Conservation (phyloP, 2,888 invertebrate genomes). For the Drosophila quinaria region DNA sequence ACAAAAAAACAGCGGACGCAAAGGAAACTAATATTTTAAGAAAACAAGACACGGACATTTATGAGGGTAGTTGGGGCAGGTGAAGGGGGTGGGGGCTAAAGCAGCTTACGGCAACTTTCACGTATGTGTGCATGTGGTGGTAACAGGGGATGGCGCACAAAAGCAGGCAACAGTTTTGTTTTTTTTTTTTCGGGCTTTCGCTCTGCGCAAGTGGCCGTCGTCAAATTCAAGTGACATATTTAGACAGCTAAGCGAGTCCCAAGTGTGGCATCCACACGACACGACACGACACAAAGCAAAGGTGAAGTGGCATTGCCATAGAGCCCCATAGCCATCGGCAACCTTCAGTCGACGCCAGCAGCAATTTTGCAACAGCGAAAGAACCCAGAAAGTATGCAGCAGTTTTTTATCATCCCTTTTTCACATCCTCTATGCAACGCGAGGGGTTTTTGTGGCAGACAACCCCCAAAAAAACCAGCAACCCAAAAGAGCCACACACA, state of each 20-base stretch:
- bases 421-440: constrained; percentile 30
- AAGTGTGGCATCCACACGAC: constrained; percentile 61
- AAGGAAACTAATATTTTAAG: constrained; percentile 82
- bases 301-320: constrained; percentile 68
- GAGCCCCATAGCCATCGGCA: constrained; percentile 37
- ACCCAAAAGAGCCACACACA: constrained; percentile 34
- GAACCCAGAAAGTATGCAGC: constrained; percentile 49
- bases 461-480: constrained; percentile 30
- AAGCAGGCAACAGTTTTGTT: constrained; percentile 66
- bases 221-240: constrained; percentile 81
- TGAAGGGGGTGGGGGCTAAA: constrained; percentile 6
- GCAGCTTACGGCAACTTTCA: constrained; percentile 39
- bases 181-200: constrained; percentile 24
- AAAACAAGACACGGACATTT: constrained; percentile 70
- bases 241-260: constrained; percentile 80
- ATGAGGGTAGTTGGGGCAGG: constrained; percentile 13
- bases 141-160: constrained; percentile 26
- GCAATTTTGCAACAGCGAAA: constrained; percentile 63
- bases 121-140: constrained; percentile 16
- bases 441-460: constrained; percentile 45
- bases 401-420: constrained; percentile 41
- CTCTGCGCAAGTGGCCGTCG: constrained; percentile 74
- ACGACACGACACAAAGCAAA: constrained; percentile 64
- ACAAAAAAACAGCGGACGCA: constrained; percentile 39
- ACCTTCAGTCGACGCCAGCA: constrained; percentile 51